Evolutionary conservation across 2,888 invertebrate species (phyloP), one percentile per base, ranked within the genome.

Genomic region (Folsomia manolachei): DNA sequence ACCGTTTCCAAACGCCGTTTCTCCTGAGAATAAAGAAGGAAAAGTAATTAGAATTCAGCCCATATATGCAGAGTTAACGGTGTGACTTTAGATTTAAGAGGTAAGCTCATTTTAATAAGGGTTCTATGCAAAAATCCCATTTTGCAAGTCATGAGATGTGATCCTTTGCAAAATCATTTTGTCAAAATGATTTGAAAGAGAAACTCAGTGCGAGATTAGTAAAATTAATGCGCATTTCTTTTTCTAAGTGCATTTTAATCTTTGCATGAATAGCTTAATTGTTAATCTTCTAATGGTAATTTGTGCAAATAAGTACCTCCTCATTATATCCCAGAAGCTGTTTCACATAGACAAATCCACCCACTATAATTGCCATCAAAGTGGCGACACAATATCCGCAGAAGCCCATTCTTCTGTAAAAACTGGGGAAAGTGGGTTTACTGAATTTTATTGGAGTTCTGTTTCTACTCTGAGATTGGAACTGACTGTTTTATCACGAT

Each of bases 1-100:
- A 80, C 27, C 26, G 69, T 39, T 24, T 70, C 74, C 23, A 78
- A 71, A 66, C 75, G 51, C 7, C 66, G 71, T 64, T 74, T 71
- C 24, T 78, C 78, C 78, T 78, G 66, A 9, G 52, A 39, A 7
- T 23, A 1, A 14, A 69, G 65, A 62, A 68, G 19, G 14, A 23
- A 65, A 39, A n/a, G n/a, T n/a, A n/a, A n/a, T n/a, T n/a, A n/a
- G n/a, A n/a, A n/a, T n/a, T n/a, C n/a, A n/a, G n/a, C n/a, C n/a
- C n/a, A n/a, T n/a, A n/a, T n/a, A n/a, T n/a, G n/a, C n/a, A n/a
- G n/a, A n/a, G n/a, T n/a, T n/a, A n/a, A n/a, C n/a, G n/a, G n/a
- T n/a, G n/a, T n/a, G 21, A 7, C 61, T 21, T 62, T 27, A 72
- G 27, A 70, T 27, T 51, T 26, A 27, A 62, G 21, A 62, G 26